A percentile compares a stretch with the other conserved stretches of the same genome.
These are phyloP conservation scores for Montipora cactus DNA, from an alignment of 64 coral and sea anemone species.

Conservation along the genomic window DNA sequence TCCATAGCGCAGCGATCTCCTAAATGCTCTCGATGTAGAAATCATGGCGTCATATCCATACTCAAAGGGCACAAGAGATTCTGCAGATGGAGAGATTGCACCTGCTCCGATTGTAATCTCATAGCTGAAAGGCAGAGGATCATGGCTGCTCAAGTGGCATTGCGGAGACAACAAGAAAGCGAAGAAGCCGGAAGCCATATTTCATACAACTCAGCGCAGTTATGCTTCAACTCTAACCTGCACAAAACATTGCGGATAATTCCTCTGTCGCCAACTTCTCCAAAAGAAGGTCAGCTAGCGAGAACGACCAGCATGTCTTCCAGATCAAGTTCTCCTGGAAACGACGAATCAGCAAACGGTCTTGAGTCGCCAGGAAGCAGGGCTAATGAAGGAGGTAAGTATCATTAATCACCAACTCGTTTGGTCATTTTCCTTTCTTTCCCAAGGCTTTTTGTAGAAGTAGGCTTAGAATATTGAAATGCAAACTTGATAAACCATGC, in stretches of 20 bases:
- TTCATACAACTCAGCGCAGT: slow-evolving; percentile 1
- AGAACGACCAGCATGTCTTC: slow-evolving; percentile 38
- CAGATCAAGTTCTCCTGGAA: slow-evolving; percentile 11
- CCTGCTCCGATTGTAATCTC: slow-evolving; percentile 79
- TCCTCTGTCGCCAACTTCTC: slow-evolving; percentile 26
- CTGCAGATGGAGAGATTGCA: slow-evolving; percentile 84
- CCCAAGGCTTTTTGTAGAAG: background rate
- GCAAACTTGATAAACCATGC: no score
- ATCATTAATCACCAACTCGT: background rate
- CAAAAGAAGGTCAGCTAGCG: slow-evolving; percentile 10
- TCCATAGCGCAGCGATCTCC: slow-evolving; percentile 69
- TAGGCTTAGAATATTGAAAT: no score
- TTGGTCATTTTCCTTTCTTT: background rate
- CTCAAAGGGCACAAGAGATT: slow-evolving; percentile 88
- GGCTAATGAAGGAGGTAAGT: slow-evolving; percentile 5
- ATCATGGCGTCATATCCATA: slow-evolving; percentile 80
- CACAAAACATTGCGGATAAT: slow-evolving; percentile 11
- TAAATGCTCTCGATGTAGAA: slow-evolving; percentile 77
- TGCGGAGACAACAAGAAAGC: slow-evolving; percentile 80
- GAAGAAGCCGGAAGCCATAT: slow-evolving; percentile 24
- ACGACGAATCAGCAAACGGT: background rate
- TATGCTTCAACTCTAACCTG: slow-evolving; percentile 22
- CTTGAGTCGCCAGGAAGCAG: slow-evolving; percentile 16
- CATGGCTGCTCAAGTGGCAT: slow-evolving; percentile 82
- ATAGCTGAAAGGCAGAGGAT: slow-evolving; percentile 83